Evolutionary conservation across 2,113 vertebrate species (phyloP).

Genomic region (Xenus cinereus): DNA sequence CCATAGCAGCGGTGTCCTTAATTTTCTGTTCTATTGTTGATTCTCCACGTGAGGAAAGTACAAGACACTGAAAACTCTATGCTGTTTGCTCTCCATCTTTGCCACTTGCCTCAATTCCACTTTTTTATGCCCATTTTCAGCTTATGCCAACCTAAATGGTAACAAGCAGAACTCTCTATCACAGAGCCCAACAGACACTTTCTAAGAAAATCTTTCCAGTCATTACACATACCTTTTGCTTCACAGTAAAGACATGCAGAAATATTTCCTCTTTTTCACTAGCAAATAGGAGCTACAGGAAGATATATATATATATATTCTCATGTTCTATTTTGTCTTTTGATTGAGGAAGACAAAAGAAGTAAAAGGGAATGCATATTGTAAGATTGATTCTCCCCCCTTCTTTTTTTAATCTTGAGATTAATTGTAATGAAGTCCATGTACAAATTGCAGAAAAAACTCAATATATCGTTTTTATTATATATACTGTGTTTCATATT

Average conservation of each 20-base stretch:
- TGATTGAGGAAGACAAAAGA: conserved; percentile 18
- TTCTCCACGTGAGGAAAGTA: neutral
- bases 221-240: conserved; percentile 19
- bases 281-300: conserved; percentile 16
- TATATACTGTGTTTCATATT: conserved; percentile 8
- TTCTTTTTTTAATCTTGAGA: conserved; percentile 44
- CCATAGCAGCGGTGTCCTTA: neutral
- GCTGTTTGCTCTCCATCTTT: neutral
- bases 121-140: neutral
- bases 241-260: conserved; percentile 18
- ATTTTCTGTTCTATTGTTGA: neutral
- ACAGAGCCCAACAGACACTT: neutral
- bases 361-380: conserved; percentile 28
- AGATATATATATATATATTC: neutral
- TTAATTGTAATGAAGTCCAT: conserved; percentile 57
- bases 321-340: conserved; percentile 48
- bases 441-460: conserved; percentile 48
- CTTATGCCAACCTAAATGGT: neutral
- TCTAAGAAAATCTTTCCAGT: conserved; percentile 15
- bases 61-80: neutral
- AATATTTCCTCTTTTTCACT: conserved; percentile 55
- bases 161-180: neutral
- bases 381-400: neutral
- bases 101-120: neutral
- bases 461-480: conserved; percentile 36